phyloP scores from a whole-genome alignment of 64 coral and sea anemone genomes.

The Pocillopora damicornis region DNA sequence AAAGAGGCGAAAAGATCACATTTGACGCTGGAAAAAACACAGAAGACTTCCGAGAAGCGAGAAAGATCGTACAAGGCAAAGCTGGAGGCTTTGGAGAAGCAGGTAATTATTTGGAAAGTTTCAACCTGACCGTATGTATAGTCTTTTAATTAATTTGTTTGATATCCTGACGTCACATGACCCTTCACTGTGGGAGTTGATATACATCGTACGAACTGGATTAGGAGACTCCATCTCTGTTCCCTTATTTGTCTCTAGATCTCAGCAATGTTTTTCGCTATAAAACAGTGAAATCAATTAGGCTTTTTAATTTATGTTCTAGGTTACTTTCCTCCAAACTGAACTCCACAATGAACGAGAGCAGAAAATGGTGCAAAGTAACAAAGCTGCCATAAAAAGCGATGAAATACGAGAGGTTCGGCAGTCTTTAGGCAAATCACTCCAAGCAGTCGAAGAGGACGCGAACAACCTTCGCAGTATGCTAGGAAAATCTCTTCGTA shows the following conservation, averaged over 20 bases:
- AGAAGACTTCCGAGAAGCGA: conserved; percentile 70
- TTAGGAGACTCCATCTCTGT: too few relatives aligned
- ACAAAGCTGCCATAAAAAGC: conserved; percentile 59
- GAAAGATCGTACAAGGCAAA: conserved; percentile 75
- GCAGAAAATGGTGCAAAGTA: conserved; percentile 60
- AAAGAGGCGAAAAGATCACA: conserved; percentile 58
- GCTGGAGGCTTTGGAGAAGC: conserved; percentile 66
- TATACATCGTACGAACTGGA: too few relatives aligned
- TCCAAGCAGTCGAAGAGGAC: conserved; percentile 79
- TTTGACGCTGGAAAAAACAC: conserved; percentile 55
- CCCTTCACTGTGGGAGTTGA: too few relatives aligned
- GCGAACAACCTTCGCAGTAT: conserved; percentile 84
- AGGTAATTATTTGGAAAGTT: conserved; percentile 33
- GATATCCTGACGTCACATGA: too few relatives aligned
- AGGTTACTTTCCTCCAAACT: conserved; percentile 61
- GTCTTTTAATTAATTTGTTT: too few relatives aligned
- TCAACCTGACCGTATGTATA: too few relatives aligned
- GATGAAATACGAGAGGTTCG: conserved; percentile 90
- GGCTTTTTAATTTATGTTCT: not conserved
- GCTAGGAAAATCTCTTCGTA: conserved; percentile 92
- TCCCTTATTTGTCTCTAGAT: too few relatives aligned
- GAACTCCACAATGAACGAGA: conserved; percentile 70
- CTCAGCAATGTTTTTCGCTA: too few relatives aligned
- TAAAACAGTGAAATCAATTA: not conserved
- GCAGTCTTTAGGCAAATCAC: conserved; percentile 73